A percentile compares a stretch with the other conserved stretches of the same genome.
Conservation (phyloP, 2,888 invertebrate species). For the Ochlodes sylvanus region DNA sequence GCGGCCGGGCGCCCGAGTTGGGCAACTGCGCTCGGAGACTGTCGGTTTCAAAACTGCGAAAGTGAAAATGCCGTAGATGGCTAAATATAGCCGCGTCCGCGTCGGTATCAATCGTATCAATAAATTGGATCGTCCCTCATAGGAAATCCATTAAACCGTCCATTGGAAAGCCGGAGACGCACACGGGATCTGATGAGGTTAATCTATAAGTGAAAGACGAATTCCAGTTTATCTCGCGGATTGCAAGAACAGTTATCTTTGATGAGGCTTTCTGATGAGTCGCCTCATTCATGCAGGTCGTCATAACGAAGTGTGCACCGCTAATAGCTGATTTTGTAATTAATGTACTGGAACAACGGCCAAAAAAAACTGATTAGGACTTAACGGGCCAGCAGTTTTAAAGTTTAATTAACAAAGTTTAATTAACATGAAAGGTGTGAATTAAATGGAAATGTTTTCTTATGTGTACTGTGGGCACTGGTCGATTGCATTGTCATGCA, state of each 20-base stretch:
- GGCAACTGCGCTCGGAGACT: constrained; percentile 6
- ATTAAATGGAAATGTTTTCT: no score
- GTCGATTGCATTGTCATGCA: no score
- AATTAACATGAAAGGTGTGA: no score
- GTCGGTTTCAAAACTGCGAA: constrained; percentile 10
- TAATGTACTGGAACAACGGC: no score
- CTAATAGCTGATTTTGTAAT: no score
- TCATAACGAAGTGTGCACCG: neutral
- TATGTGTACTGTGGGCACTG: no score
- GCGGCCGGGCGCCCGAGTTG: neutral
- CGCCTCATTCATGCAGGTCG: neutral
- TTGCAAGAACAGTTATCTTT: constrained; percentile 8
- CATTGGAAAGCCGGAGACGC: constrained; percentile 17
- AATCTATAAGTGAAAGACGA: constrained; percentile 30
- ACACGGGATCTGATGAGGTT: constrained; percentile 20
- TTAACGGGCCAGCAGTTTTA: no score
- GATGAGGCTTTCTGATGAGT: constrained; percentile 19
- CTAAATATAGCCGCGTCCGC: constrained; percentile 5
- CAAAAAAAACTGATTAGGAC: no score
- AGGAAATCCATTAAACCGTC: constrained; percentile 24
- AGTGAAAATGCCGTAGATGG: constrained; percentile 17
- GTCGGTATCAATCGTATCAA: constrained; percentile 27
- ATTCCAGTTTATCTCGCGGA: constrained; percentile 16
- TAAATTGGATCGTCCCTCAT: constrained; percentile 33
- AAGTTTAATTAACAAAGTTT: no score